Conservation (phyloP, 2,113 vertebrate species). For the Callospermophilus lateralis region DNA sequence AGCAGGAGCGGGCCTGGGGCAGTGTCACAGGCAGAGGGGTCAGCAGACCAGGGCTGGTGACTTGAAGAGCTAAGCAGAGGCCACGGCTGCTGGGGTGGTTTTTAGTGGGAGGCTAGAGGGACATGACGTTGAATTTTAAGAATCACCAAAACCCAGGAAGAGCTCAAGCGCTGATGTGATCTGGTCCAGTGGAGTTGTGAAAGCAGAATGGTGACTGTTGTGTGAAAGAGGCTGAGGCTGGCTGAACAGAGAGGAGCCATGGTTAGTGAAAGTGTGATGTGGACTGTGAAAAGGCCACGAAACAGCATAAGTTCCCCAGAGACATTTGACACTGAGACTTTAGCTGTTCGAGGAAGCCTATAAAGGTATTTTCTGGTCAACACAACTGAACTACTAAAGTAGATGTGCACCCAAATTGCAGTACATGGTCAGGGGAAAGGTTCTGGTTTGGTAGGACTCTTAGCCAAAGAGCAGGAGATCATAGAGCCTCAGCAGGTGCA, state of each 20-base stretch:
- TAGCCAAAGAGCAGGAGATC: neutral
- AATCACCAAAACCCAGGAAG: neutral
- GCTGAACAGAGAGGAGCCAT: no score
- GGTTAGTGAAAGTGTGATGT: no score
- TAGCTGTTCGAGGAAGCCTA: neutral
- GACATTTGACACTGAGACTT: no score
- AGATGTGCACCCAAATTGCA: neutral
- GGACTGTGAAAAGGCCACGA: no score
- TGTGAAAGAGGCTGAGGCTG: no score
- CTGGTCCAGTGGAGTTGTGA: neutral
- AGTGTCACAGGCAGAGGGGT: neutral
- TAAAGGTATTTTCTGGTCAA: neutral
- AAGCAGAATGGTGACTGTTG: neutral
- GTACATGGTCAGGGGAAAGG: neutral
- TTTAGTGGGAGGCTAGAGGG: no score
- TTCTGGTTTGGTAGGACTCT: neutral
- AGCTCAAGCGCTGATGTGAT: neutral
- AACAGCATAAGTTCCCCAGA: no score
- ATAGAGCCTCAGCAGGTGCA: neutral
- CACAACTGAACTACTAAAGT: neutral
- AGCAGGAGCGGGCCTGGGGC: neutral
- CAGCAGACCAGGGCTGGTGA: no score
- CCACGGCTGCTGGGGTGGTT: neutral
- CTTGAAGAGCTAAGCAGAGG: neutral
- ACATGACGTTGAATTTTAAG: neutral